A percentile compares a stretch with the other conserved stretches of the same genome.
Evolutionary conservation across 1,140 invertebrate genomes (phyloP).

Genomic region (Meloidogyne chitwoodi): DNA sequence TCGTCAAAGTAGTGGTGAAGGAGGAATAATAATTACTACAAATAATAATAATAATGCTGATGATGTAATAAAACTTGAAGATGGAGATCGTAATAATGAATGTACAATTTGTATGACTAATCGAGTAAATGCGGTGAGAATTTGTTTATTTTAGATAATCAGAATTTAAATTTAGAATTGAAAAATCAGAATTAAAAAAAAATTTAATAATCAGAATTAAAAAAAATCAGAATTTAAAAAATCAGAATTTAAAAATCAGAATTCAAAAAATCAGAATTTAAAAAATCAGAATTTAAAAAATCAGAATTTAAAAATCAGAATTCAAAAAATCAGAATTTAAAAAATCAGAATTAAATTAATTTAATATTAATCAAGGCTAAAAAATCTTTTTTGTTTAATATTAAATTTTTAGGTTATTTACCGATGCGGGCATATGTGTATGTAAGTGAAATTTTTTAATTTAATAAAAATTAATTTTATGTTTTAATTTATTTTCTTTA

Average conservation of each 20-base stretch:
- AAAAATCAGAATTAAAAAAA: too few species aligned
- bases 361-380: too few species aligned
- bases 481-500: neutral
- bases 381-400: too few species aligned
- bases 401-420: conserved; percentile 1
- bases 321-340: too few species aligned
- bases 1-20: neutral
- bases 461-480: neutral
- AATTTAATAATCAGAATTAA: too few species aligned
- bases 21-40: neutral
- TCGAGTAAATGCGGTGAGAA: conserved; percentile 26
- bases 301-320: too few species aligned
- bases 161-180: too few species aligned
- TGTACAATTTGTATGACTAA: conserved; percentile 39
- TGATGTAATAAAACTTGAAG: neutral
- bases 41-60: conserved; percentile 2
- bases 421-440: conserved; percentile 35
- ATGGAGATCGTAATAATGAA: conserved; percentile 16
- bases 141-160: neutral
- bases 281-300: too few species aligned
- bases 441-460: neutral
- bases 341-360: too few species aligned
- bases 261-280: too few species aligned
- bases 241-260: too few species aligned
- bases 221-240: too few species aligned